These are phyloP conservation scores for Agelaius phoeniceus DNA, from an alignment of 2,113 vertebrate genomes.

Conservation along the genomic window DNA sequence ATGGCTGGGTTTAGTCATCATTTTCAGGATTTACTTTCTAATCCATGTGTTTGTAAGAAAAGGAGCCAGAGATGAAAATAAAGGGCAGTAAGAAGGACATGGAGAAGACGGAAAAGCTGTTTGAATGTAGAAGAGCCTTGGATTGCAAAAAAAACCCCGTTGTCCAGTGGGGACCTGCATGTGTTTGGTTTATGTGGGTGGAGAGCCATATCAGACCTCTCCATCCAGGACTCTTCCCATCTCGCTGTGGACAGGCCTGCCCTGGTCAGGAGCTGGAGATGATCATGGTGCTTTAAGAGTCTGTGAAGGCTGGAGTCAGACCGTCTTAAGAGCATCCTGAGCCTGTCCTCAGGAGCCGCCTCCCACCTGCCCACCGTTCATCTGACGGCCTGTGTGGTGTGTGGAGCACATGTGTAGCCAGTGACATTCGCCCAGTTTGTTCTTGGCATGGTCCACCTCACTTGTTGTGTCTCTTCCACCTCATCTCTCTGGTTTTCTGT, in stretches of 20 bases:
- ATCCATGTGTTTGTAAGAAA: not conserved
- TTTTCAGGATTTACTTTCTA: slow-evolving; percentile 57
- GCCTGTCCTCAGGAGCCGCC: not conserved
- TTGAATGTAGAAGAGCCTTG: not conserved
- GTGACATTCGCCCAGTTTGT: rapidly evolving
- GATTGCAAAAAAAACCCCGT: not conserved
- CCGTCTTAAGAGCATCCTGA: not conserved
- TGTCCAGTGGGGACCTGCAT: not conserved
- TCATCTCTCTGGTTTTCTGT: not conserved
- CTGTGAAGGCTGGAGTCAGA: not conserved
- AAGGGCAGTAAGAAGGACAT: slow-evolving; percentile 11
- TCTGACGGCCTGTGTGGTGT: rapidly evolving
- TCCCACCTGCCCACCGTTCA: rapidly evolving
- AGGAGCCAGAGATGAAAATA: slow-evolving; percentile 40
- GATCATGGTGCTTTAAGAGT: not conserved
- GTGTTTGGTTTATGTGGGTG: not conserved
- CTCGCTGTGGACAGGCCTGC: not conserved
- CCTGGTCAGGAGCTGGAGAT: too few species aligned
- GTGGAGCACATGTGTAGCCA: not conserved
- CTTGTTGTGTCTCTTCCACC: not conserved
- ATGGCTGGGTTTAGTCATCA: slow-evolving; percentile 53
- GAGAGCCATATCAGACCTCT: not conserved
- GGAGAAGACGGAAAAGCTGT: not conserved
- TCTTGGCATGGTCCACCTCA: not conserved
- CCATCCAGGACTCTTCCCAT: not conserved